phyloP scores from a whole-genome alignment of 2,888 invertebrate species.

The Leistus spinibarbis region DNA sequence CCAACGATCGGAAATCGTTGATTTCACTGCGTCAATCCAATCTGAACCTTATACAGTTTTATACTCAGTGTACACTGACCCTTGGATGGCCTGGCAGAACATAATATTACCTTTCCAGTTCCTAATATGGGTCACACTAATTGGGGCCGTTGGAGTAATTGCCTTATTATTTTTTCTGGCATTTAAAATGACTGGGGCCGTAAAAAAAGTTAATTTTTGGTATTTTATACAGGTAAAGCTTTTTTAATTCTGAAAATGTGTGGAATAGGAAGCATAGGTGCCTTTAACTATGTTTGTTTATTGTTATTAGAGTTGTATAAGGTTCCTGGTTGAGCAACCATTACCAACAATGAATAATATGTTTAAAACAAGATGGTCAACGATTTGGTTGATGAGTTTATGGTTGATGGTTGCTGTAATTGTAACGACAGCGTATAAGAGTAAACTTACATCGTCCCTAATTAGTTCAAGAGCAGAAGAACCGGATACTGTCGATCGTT shows the following conservation, averaged over 20 bases:
- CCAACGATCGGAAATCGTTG: neutral
- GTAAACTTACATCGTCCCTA: conserved; percentile 25
- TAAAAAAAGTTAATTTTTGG: neutral
- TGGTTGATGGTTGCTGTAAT: conserved; percentile 23
- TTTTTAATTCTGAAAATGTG: no score
- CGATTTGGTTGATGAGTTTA: conserved; percentile 6
- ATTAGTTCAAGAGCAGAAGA: conserved; percentile 22
- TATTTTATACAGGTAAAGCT: conserved; percentile 4
- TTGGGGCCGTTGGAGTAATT: neutral
- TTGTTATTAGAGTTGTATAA: conserved; percentile 16
- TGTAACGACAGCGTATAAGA: conserved; percentile 25
- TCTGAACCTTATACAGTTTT: conserved; percentile 12
- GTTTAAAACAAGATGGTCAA: conserved; percentile 8
- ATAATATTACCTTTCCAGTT: conserved; percentile 19
- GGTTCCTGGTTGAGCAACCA: conserved; percentile 25
- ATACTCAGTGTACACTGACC: conserved; percentile 17
- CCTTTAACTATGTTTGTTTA: neutral
- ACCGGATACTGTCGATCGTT: conserved; percentile 20
- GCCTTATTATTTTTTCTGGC: conserved; percentile 5
- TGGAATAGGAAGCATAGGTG: neutral
- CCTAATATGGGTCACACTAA: conserved; percentile 12
- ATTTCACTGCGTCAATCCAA: conserved; percentile 10
- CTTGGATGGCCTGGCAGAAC: conserved; percentile 25
- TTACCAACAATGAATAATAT: neutral
- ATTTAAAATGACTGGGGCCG: neutral